Percentiles rank a stretch among this genome's conserved stretches.
phyloP scores from a whole-genome alignment of 1,140 invertebrate species.

The Apolygus lucorum region DNA sequence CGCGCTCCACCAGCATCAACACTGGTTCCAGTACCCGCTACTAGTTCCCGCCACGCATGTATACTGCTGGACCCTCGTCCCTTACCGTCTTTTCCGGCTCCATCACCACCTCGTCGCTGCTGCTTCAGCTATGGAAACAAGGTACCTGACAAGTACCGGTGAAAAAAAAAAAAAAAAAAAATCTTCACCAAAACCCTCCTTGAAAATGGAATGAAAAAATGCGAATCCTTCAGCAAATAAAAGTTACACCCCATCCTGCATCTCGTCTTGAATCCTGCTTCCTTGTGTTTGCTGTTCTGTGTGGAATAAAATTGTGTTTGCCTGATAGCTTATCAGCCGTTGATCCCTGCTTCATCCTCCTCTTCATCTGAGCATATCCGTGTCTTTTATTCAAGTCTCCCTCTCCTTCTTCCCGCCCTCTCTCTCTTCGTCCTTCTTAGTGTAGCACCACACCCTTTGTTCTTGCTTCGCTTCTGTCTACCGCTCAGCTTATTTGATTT shows the following conservation, averaged over 20 bases:
- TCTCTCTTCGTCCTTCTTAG: too few species aligned
- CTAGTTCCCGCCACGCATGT: constrained; percentile 19
- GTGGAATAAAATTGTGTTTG: background rate
- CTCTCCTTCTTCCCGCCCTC: background rate
- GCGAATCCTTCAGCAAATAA: background rate
- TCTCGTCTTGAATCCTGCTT: background rate
- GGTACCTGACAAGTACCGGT: background rate
- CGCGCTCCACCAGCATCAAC: constrained; percentile 11
- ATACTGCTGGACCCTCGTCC: constrained; percentile 21
- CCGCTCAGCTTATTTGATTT: too few species aligned
- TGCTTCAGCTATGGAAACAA: constrained; percentile 19
- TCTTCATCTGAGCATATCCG: too few species aligned
- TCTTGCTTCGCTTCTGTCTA: background rate
- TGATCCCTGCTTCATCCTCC: background rate
- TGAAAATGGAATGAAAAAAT: background rate
- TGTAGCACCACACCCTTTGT: background rate
- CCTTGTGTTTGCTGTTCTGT: too few species aligned
- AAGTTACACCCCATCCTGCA: background rate
- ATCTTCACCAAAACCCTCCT: too few species aligned
- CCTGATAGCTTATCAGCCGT: background rate
- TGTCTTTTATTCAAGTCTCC: background rate
- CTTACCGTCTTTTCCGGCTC: constrained; percentile 8
- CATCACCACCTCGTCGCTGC: constrained; percentile 14
- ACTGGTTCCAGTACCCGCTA: constrained; percentile 13
- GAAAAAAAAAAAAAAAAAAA: background rate